Conservation (phyloP, 2,113 vertebrate species). For the Nannobrachium achirus region DNA sequence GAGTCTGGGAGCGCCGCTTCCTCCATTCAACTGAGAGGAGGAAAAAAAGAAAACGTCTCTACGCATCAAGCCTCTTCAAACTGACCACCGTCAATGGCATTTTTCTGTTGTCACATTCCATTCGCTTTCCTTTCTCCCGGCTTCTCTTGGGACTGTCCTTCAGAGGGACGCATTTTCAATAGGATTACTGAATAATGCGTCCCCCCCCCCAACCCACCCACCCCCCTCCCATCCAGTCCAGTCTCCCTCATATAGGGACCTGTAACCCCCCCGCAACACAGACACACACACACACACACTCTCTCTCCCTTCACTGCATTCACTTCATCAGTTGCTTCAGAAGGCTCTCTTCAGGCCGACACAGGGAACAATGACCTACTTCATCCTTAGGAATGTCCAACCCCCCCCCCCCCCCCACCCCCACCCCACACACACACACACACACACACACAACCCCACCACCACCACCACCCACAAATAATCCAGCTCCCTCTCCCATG, state of each 20-base stretch:
- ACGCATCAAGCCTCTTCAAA: conserved; percentile 68
- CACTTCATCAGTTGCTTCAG: conserved; percentile 82
- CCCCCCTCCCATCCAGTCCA: conserved; percentile 20
- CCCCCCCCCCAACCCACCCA: conserved; percentile 36
- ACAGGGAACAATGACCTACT: conserved; percentile 83
- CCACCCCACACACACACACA: conserved; percentile 56
- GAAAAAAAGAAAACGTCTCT: conserved; percentile 52
- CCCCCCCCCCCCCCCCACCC: conserved; percentile 49
- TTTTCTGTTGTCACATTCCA: conserved; percentile 83
- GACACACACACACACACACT: conserved; percentile 10
- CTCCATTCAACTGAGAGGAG: conserved; percentile 45
- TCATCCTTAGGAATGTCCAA: conserved; percentile 83
- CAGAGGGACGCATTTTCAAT: conserved; percentile 77
- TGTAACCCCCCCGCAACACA: conserved; percentile 62
- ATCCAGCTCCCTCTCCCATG: conserved; percentile 68
- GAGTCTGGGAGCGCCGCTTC: conserved; percentile 8
- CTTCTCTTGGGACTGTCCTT: conserved; percentile 77
- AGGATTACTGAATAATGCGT: conserved; percentile 83
- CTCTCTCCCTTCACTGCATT: conserved; percentile 72
- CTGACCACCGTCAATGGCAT: conserved; percentile 80
- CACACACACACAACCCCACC: conserved; percentile 27
- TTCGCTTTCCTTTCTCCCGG: conserved; percentile 70
- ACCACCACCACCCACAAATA: conserved; percentile 45
- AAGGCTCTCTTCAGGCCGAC: conserved; percentile 77
- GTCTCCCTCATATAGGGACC: conserved; percentile 64